phyloP scores from a whole-genome alignment of 2,888 invertebrate species.

The Eilema depressum region DNA sequence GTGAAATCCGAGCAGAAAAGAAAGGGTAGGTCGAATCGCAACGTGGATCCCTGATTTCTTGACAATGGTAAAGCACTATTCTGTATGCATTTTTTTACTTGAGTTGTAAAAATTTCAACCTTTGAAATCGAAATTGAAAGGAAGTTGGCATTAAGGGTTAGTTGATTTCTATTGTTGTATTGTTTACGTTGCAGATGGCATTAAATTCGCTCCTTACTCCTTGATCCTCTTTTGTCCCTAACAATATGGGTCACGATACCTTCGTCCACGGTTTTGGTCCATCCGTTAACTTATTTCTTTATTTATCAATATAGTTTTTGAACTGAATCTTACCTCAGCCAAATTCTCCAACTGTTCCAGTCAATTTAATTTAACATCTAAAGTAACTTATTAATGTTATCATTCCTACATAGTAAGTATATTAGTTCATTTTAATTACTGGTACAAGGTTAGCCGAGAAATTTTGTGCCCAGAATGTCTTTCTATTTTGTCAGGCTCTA shows the following conservation, averaged over 20 bases:
- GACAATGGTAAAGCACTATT: constrained; percentile 58
- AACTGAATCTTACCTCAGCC: not conserved
- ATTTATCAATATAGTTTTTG: constrained; percentile 28
- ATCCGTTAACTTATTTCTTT: constrained; percentile 10
- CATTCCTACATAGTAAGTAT: not conserved
- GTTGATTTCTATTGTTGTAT: constrained; percentile 67
- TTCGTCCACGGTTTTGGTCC: constrained; percentile 32
- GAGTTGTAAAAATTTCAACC: constrained; percentile 72
- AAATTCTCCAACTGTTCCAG: not conserved
- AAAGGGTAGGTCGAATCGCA: constrained; percentile 82
- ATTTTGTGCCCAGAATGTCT: too few species aligned
- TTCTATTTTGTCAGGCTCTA: not conserved
- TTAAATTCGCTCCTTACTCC: constrained; percentile 73
- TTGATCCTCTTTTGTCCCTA: constrained; percentile 62
- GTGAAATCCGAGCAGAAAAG: constrained; percentile 83
- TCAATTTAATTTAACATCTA: not conserved
- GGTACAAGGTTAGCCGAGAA: too few species aligned
- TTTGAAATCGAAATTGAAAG: constrained; percentile 76
- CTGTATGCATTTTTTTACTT: constrained; percentile 75
- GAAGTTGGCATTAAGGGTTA: constrained; percentile 83
- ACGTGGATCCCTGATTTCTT: constrained; percentile 66
- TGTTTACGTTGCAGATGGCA: constrained; percentile 74
- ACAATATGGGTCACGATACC: constrained; percentile 75
- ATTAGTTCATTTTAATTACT: too few species aligned
- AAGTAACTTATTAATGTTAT: not conserved